Conservation (phyloP, 2,888 invertebrate genomes). For the Acrobeloides nanus region DNA sequence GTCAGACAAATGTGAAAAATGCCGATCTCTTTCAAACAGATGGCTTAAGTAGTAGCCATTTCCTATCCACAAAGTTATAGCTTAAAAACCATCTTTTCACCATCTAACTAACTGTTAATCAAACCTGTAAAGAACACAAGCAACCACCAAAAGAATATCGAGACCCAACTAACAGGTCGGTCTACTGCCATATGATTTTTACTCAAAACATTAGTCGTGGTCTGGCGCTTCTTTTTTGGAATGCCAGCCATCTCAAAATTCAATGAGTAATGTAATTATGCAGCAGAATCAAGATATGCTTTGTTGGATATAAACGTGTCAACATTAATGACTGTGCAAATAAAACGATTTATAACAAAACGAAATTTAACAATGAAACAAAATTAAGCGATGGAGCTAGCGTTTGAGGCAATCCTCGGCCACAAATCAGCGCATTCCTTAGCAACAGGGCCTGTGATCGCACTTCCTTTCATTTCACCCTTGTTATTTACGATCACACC, state of each 20-base stretch:
- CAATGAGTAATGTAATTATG: no score
- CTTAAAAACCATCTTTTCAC: conserved; percentile 26
- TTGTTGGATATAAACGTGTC: no score
- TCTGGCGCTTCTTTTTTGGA: no score
- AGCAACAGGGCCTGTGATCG: conserved; percentile 97
- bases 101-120: not conserved
- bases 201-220: no score
- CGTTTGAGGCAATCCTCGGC: conserved; percentile 99
- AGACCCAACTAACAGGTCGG: no score
- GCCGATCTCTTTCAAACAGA: conserved; percentile 74
- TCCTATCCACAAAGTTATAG: conserved; percentile 27
- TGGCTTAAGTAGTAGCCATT: conserved; percentile 35
- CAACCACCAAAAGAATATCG: not conserved
- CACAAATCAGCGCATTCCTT: conserved; percentile 99
- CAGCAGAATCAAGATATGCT: no score
- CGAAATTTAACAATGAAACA: no score
- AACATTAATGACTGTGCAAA: no score
- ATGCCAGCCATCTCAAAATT: no score
- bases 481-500: conserved; percentile 99
- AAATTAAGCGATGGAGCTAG: conserved; percentile 94
- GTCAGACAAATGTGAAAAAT: conserved; percentile 74
- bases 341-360: no score
- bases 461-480: conserved; percentile 98
- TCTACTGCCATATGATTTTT: no score
- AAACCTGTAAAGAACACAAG: not conserved